Percentiles rank a stretch among this genome's conserved stretches.
These are phyloP conservation scores for Equus przewalskii DNA, from an alignment of 2,113 vertebrate genomes.

Conservation along the genomic window DNA sequence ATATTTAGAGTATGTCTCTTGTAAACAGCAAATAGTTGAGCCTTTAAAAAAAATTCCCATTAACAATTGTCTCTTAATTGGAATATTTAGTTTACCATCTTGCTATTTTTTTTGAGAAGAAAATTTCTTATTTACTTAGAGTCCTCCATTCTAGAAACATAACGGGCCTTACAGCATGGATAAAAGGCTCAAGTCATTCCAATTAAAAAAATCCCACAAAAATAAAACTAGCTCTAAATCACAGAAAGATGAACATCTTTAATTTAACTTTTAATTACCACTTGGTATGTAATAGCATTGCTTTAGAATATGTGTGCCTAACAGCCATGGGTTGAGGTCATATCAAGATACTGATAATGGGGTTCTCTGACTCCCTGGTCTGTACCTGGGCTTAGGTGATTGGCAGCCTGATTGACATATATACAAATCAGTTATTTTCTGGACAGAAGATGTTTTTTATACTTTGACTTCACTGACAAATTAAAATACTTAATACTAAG, in stretches of 20 bases:
- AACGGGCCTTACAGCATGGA: not conserved
- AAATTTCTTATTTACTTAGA: conserved; percentile 15
- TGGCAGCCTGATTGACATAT: not conserved
- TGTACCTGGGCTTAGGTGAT: not conserved
- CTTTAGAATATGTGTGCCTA: not conserved
- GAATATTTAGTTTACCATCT: not conserved
- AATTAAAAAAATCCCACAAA: conserved; percentile 58
- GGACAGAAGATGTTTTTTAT: not conserved
- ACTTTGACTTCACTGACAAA: not conserved
- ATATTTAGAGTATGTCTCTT: not conserved
- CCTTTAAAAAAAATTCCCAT: not conserved
- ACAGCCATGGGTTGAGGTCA: not conserved
- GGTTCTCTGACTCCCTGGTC: not conserved
- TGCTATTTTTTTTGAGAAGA: not conserved
- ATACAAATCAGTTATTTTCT: not conserved
- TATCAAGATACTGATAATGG: not conserved
- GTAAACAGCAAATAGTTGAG: not conserved
- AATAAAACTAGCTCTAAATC: conserved; percentile 75
- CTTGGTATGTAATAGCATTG: conserved; percentile 77
- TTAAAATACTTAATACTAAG: not conserved
- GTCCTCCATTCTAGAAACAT: conserved; percentile 35
- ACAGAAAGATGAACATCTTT: conserved; percentile 77
- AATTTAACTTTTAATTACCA: conserved; percentile 76
- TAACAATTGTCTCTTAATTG: not conserved
- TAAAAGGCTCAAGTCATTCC: not conserved